These are phyloP conservation scores for Hydrozoanthus gracilis DNA, from an alignment of 92 coral and sea anemone genomes.

Conservation along the genomic window DNA sequence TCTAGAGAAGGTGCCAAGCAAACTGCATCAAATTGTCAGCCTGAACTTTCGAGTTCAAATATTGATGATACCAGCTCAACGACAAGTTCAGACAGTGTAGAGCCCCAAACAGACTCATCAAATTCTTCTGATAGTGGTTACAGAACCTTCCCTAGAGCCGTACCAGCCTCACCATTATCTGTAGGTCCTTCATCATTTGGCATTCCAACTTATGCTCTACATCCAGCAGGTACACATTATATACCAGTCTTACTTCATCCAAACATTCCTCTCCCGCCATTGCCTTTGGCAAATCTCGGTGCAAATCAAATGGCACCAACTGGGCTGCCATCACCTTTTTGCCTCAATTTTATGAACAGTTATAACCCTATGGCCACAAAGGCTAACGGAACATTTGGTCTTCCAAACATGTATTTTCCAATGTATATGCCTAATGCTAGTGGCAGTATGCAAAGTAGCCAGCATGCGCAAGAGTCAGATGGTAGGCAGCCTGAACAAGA, in stretches of 20 bases:
- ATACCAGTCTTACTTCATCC: slow-evolving; percentile 88
- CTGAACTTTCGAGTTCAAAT: not conserved
- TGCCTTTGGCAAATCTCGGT: slow-evolving; percentile 27
- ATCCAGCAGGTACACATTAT: slow-evolving; percentile 89
- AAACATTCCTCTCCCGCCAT: slow-evolving; percentile 65
- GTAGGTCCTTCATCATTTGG: slow-evolving; percentile 61
- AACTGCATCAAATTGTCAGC: not conserved
- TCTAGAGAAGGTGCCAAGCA: not conserved
- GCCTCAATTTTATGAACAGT: slow-evolving; percentile 23
- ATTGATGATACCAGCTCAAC: slow-evolving; percentile 39
- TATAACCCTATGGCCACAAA: not conserved
- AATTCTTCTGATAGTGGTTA: slow-evolving; percentile 47
- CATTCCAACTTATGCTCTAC: slow-evolving; percentile 86
- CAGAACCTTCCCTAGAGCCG: slow-evolving; percentile 12
- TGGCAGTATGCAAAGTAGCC: not conserved
- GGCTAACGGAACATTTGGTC: not conserved
- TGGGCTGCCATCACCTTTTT: slow-evolving; percentile 26
- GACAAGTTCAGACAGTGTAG: slow-evolving; percentile 24
- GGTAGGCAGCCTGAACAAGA: not conserved
- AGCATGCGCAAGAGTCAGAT: not conserved
- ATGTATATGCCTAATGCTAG: not conserved
- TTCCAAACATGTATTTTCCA: not conserved
- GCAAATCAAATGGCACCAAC: slow-evolving; percentile 24
- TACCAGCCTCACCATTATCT: slow-evolving; percentile 27
- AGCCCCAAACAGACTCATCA: slow-evolving; percentile 35